Conservation (phyloP, 92 coral and sea anemone species). For the Epizoanthus fatuus region DNA sequence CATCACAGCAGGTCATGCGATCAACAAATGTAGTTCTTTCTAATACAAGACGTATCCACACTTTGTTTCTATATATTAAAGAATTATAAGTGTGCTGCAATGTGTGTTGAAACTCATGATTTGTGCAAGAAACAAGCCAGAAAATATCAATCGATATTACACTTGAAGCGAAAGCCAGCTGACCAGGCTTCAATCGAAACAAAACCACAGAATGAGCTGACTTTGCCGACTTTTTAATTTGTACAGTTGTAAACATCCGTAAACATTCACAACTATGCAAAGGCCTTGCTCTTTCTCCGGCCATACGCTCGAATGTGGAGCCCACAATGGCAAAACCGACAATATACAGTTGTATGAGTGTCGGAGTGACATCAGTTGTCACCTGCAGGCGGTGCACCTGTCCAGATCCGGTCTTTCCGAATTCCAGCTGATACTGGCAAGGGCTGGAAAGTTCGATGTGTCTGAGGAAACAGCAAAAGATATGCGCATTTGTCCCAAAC, state of each 20-base stretch:
- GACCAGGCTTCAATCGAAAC: slow-evolving; percentile 12
- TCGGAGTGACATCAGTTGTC: not conserved
- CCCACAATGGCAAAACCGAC: too few species aligned
- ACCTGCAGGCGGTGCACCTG: slow-evolving; percentile 47
- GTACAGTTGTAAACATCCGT: too few species aligned
- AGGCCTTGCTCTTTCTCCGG: slow-evolving; percentile 22
- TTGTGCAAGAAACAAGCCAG: slow-evolving; percentile 9
- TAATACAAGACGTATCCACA: slow-evolving; percentile 3
- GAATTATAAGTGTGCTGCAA: slow-evolving; percentile 12
- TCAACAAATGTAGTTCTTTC: slow-evolving; percentile 5
- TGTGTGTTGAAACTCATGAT: slow-evolving; percentile 19
- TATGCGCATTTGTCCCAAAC: slow-evolving; percentile 56
- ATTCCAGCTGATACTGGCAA: slow-evolving; percentile 53
- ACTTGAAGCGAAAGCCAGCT: slow-evolving; percentile 14
- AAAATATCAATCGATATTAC: slow-evolving; percentile 17
- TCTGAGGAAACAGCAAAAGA: too few species aligned
- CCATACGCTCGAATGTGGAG: too few species aligned
- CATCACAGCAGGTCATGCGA: slow-evolving; percentile 8
- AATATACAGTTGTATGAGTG: too few species aligned
- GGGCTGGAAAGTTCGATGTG: slow-evolving; percentile 38
- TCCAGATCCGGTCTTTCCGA: slow-evolving; percentile 1
- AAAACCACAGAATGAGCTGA: too few species aligned
- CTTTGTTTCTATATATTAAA: too few species aligned
- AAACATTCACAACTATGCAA: not conserved
- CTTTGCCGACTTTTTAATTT: too few species aligned